phyloP scores from a whole-genome alignment of 2,888 invertebrate species.

The Aricia artaxerxes region DNA sequence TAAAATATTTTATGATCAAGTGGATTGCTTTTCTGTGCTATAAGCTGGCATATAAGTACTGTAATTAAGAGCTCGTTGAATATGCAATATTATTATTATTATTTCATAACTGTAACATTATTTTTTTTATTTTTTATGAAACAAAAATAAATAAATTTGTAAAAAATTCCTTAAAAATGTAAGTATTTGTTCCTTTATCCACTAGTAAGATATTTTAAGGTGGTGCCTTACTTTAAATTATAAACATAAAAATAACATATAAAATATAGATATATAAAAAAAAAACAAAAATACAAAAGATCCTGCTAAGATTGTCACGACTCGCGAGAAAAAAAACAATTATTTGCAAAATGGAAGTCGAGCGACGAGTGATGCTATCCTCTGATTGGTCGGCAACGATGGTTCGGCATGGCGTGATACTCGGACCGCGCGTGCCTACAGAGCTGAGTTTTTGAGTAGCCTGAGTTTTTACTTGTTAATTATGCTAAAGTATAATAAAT shows the following conservation, averaged over 20 bases:
- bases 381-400: conserved; percentile 37
- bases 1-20: not conserved
- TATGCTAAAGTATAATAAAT: too few species aligned
- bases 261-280: not conserved
- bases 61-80: not conserved
- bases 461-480: not conserved
- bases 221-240: too few species aligned
- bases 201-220: too few species aligned
- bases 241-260: not conserved
- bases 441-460: not conserved
- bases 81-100: not conserved
- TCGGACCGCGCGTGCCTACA: conserved; percentile 18
- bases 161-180: not conserved
- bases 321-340: not conserved
- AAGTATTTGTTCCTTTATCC: not conserved
- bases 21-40: not conserved
- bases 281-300: not conserved
- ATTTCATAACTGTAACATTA: not conserved
- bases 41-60: not conserved
- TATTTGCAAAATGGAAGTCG: conserved; percentile 26
- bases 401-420: conserved; percentile 40
- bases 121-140: not conserved
- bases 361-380: conserved; percentile 1
- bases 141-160: not conserved
- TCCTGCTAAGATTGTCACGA: not conserved